Evolutionary conservation across 2,888 invertebrate species (phyloP).

Genomic region (Cosmia trapezina): DNA sequence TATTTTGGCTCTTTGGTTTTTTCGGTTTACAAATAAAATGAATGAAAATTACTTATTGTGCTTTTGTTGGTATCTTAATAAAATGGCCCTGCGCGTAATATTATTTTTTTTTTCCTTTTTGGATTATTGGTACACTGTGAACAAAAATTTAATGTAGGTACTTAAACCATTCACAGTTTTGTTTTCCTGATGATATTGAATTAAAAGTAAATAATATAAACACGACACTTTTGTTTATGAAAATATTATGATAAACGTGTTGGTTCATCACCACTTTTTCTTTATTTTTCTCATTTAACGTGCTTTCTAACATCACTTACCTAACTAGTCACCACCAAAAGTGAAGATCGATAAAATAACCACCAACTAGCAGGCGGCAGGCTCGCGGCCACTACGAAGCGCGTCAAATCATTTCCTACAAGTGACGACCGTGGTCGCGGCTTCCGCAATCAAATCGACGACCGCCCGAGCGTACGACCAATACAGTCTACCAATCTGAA

Average conservation of each 20-base stretch:
- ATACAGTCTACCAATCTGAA: slow-evolving; percentile 4
- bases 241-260: not conserved
- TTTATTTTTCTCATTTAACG: not conserved
- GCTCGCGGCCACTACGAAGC: slow-evolving; percentile 8
- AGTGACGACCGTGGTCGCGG: slow-evolving; percentile 12
- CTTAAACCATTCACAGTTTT: too few species aligned
- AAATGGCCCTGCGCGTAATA: too few species aligned
- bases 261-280: not conserved
- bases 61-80: not conserved
- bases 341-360: slow-evolving; percentile 19
- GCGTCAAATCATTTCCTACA: slow-evolving; percentile 48
- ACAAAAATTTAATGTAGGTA: too few species aligned
- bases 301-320: not conserved
- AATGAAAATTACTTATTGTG: slow-evolving; percentile 11
- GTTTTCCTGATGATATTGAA: not conserved
- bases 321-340: not conserved
- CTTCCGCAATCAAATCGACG: slow-evolving; percentile 44
- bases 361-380: slow-evolving; percentile 6
- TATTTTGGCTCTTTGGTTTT: slow-evolving; percentile 12
- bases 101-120: too few species aligned
- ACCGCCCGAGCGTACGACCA: not conserved
- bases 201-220: not conserved
- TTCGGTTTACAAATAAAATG: slow-evolving; percentile 8
- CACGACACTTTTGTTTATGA: not conserved
- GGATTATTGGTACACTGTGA: too few species aligned